phyloP scores from a whole-genome alignment of 2,888 invertebrate species.

The Cerastis rubricosa region DNA sequence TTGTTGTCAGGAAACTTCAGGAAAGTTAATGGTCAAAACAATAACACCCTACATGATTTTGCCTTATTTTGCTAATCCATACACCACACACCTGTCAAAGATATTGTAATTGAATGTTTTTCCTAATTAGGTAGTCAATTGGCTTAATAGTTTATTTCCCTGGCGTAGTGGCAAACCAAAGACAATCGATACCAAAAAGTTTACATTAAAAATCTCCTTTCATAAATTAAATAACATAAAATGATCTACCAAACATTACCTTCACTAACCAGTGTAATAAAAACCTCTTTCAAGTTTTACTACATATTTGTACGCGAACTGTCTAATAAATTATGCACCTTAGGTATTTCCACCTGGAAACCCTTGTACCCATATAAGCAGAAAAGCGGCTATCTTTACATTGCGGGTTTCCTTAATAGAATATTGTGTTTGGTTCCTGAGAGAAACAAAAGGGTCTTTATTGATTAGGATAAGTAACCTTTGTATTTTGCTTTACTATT shows the following conservation, averaged over 20 bases:
- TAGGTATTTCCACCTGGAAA: background rate
- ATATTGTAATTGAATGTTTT: no score
- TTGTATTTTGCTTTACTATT: background rate
- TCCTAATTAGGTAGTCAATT: no score
- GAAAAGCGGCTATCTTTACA: background rate
- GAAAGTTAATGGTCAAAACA: background rate
- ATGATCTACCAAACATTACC: background rate
- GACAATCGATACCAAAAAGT: background rate
- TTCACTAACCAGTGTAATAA: background rate
- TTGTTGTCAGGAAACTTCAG: background rate
- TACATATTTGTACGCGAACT: background rate
- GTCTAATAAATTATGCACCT: slow-evolving; percentile 17
- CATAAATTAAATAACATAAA: background rate
- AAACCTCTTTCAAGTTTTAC: slow-evolving; percentile 1
- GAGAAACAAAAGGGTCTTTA: background rate
- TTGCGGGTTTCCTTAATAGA: background rate
- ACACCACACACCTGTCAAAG: no score
- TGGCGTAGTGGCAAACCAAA: background rate
- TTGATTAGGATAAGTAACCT: background rate
- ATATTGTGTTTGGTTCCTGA: background rate
- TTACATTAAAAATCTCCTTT: background rate
- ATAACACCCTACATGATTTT: background rate
- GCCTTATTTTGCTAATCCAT: no score
- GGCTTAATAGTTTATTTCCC: background rate
- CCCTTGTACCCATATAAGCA: background rate